These are phyloP conservation scores for Thera obeliscata DNA, from an alignment of 2,888 invertebrate genomes.

Conservation along the genomic window DNA sequence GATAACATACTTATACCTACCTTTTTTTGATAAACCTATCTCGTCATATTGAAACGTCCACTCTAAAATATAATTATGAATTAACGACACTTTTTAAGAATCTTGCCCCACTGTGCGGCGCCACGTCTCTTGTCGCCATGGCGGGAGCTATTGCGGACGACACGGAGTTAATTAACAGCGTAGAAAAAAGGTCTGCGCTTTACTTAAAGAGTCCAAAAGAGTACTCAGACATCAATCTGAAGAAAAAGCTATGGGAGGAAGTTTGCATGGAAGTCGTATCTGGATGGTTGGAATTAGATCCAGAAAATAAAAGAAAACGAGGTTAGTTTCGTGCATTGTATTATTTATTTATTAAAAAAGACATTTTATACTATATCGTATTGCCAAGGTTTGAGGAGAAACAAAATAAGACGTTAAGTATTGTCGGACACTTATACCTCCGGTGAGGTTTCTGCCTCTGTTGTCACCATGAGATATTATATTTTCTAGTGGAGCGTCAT, in stretches of 20 bases:
- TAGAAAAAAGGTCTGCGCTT: constrained; percentile 17
- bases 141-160: too few relatives aligned
- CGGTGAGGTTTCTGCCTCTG: constrained; percentile 23
- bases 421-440: constrained; percentile 28
- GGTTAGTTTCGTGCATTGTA: constrained; percentile 16
- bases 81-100: too few relatives aligned
- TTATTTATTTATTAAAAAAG: constrained; percentile 16
- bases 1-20: too few relatives aligned
- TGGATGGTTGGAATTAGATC: constrained; percentile 19
- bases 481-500: constrained; percentile 21
- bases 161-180: too few relatives aligned
- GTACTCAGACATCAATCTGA: constrained; percentile 34
- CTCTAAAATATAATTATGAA: too few relatives aligned
- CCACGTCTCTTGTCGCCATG: too few relatives aligned
- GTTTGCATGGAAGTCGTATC: constrained; percentile 18
- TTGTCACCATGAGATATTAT: constrained; percentile 18
- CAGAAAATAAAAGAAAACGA: constrained; percentile 17
- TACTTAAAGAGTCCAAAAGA: constrained; percentile 36
- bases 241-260: constrained; percentile 27
- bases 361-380: constrained; percentile 19
- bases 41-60: too few relatives aligned
- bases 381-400: constrained; percentile 17
- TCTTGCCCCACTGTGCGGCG: too few relatives aligned
- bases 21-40: too few relatives aligned
- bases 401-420: constrained; percentile 27